These are phyloP conservation scores for Pteronura brasiliensis DNA, from an alignment of 2,113 vertebrate genomes.

Conservation along the genomic window DNA sequence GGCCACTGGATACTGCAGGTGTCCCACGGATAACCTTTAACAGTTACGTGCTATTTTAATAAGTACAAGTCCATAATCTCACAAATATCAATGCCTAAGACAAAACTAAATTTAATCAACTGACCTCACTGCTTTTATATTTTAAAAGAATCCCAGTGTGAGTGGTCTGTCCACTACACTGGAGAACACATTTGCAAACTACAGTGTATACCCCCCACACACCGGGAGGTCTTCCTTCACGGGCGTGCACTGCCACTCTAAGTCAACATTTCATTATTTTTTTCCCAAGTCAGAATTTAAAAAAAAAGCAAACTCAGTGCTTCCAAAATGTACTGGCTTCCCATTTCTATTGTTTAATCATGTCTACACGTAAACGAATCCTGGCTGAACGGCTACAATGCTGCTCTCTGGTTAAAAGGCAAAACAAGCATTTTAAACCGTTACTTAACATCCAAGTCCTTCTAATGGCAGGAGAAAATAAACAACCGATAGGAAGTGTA, in stretches of 20 bases:
- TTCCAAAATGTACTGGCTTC: background rate
- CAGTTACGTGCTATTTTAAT: background rate
- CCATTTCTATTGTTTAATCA: background rate
- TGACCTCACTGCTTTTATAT: background rate
- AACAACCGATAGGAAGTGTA: background rate
- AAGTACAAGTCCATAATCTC: background rate
- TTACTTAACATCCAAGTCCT: background rate
- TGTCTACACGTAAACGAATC: background rate
- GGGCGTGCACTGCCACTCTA: background rate
- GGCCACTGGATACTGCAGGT: background rate
- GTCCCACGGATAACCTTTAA: background rate
- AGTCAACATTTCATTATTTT: background rate
- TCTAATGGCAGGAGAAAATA: background rate
- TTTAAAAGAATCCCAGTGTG: background rate
- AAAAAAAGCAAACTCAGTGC: background rate
- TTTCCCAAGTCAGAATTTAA: background rate
- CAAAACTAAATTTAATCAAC: background rate
- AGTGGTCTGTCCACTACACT: background rate
- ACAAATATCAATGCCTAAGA: background rate
- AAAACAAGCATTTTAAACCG: background rate
- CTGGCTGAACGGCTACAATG: background rate
- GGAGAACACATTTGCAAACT: background rate
- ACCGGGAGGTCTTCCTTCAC: background rate
- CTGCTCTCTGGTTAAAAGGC: background rate
- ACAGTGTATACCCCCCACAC: rapidly evolving